Conservation (phyloP, 2,797 vertebrate species). For the Taenioides sp. region DNA sequence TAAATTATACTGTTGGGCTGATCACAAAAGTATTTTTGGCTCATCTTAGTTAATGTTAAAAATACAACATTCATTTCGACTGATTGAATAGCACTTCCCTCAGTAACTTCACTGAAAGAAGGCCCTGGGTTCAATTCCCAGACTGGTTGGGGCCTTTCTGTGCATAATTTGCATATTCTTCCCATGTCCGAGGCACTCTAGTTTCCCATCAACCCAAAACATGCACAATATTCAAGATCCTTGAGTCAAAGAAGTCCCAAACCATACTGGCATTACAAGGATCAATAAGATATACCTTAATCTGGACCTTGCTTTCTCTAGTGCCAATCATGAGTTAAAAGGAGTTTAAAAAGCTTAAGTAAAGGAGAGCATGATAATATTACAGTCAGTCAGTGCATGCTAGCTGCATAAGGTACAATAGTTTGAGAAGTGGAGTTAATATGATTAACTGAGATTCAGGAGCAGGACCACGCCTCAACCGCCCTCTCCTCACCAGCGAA, state of each 20-base stretch:
- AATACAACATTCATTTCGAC: neutral
- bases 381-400: neutral
- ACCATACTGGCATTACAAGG: neutral
- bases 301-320: too few species aligned
- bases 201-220: neutral
- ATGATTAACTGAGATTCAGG: too few species aligned
- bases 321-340: neutral
- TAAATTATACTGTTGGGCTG: neutral
- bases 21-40: neutral
- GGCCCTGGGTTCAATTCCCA: too few species aligned
- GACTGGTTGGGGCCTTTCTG: neutral
- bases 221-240: neutral
- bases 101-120: too few species aligned
- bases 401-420: constrained; percentile 13
- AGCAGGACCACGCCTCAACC: too few species aligned
- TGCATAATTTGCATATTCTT: neutral
- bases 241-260: too few species aligned
- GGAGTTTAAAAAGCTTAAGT: neutral
- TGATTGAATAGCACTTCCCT: too few species aligned
- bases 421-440: too few species aligned
- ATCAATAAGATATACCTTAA: neutral
- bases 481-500: too few species aligned
- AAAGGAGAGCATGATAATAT: neutral
- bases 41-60: neutral
- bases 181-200: neutral